Evolutionary conservation across 2,888 invertebrate genomes (phyloP).

Genomic region (Campoplex capitator): DNA sequence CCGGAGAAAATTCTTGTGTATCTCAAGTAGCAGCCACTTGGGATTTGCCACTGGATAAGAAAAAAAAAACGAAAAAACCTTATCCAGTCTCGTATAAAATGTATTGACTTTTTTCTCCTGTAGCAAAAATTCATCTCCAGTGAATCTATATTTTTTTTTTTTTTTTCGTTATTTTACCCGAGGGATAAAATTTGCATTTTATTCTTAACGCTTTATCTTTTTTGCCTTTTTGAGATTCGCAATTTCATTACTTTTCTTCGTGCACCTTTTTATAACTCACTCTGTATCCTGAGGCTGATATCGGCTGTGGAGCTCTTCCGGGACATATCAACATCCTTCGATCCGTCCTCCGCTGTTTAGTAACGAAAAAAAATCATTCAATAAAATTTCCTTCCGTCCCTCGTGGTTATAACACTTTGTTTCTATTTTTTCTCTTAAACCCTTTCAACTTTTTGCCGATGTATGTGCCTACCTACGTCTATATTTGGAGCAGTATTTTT

Average conservation of each 20-base stretch:
- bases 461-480: neutral
- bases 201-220: conserved; percentile 2
- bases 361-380: conserved; percentile 62
- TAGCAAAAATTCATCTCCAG: conserved; percentile 28
- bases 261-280: conserved; percentile 73
- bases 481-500: conserved; percentile 33
- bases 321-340: conserved; percentile 81
- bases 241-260: conserved; percentile 18
- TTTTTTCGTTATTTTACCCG: conserved; percentile 22
- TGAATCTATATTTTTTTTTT: neutral
- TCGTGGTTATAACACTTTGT: neutral
- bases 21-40: conserved; percentile 81
- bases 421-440: neutral
- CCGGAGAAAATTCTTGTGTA: conserved; percentile 82
- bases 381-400: conserved; percentile 20
- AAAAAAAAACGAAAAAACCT: conserved; percentile 5
- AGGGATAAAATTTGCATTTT: conserved; percentile 24
- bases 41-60: conserved; percentile 78
- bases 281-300: conserved; percentile 76
- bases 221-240: conserved; percentile 3
- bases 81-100: conserved; percentile 25
- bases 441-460: conserved; percentile 23
- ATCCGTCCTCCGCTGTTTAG: conserved; percentile 76
- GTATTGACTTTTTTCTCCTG: conserved; percentile 19
- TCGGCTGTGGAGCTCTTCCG: conserved; percentile 80